Evolutionary conservation across 2,797 vertebrate genomes (phyloP).

Genomic region (Notoglanidium macrostoma): DNA sequence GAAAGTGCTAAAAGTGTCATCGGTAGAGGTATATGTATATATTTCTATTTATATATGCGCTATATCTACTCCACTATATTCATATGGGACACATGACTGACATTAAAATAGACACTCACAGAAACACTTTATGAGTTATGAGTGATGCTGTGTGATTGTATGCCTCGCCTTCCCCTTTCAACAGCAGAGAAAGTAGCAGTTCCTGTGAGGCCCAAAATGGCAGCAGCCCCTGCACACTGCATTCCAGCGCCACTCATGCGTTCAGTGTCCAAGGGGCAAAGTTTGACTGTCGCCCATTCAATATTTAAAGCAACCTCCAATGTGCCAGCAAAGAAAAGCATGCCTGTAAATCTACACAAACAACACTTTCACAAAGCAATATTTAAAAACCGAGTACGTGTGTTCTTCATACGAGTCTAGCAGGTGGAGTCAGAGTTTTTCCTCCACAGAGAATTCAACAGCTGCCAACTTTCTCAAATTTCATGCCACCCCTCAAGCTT

Average conservation of each 20-base stretch:
- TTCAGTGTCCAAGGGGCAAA: conserved; percentile 48
- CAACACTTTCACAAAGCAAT: conserved; percentile 10
- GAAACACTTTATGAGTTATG: neutral
- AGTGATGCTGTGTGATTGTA: neutral
- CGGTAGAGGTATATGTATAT: neutral
- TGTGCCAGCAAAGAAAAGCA: conserved; percentile 19
- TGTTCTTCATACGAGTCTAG: neutral
- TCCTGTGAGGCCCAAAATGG: conserved; percentile 12
- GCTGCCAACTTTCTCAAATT: conserved; percentile 1
- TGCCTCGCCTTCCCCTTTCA: neutral
- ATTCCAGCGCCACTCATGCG: conserved; percentile 40
- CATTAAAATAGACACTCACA: neutral
- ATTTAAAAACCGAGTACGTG: neutral
- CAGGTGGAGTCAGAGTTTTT: neutral
- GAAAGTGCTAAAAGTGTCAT: neutral
- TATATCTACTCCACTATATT: neutral
- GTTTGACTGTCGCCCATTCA: conserved; percentile 39
- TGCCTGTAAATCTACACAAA: conserved; percentile 13
- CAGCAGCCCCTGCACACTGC: conserved; percentile 15
- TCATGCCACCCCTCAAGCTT: neutral
- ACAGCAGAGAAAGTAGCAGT: conserved; percentile 29
- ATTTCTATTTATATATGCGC: neutral
- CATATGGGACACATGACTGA: neutral
- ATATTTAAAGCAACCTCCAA: neutral
- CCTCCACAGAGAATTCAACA: neutral